phyloP scores from a whole-genome alignment of 1,140 invertebrate species.

The Andricus grossulariae region DNA sequence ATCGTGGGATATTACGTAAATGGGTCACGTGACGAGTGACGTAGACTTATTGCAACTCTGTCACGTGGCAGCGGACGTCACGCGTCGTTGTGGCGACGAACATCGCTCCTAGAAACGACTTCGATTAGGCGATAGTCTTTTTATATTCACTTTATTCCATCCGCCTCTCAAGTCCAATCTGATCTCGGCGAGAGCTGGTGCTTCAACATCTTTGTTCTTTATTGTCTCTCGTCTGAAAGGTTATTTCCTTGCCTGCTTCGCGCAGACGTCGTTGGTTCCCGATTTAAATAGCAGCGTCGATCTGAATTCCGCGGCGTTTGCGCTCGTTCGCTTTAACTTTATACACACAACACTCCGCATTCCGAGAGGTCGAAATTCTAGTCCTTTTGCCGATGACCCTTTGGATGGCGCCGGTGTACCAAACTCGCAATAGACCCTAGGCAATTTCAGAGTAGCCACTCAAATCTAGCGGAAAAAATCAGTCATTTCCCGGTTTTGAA shows the following conservation, averaged over 20 bases:
- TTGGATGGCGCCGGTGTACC: not conserved
- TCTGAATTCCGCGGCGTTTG: conserved; percentile 60
- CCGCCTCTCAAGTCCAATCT: not conserved
- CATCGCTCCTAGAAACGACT: not conserved
- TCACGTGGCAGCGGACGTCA: conserved; percentile 65
- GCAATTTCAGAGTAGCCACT: no score
- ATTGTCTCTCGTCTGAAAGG: conserved; percentile 47
- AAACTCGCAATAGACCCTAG: no score
- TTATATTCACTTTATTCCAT: conserved; percentile 13
- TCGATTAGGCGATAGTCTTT: not conserved
- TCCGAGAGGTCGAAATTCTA: conserved; percentile 48
- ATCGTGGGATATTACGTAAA: conserved; percentile 53
- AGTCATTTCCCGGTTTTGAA: no score
- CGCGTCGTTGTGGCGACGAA: conserved; percentile 49
- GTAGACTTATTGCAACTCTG: conserved; percentile 53
- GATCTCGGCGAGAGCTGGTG: not conserved
- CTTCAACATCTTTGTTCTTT: conserved; percentile 21
- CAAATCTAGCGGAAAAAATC: no score
- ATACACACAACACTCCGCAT: conserved; percentile 51
- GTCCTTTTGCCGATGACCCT: not conserved
- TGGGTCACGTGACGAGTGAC: conserved; percentile 65
- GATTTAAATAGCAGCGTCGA: conserved; percentile 63
- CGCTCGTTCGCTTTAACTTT: conserved; percentile 46
- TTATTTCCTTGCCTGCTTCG: conserved; percentile 55
- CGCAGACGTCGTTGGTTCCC: conserved; percentile 51